Evolutionary conservation across 2,797 vertebrate genomes (phyloP), one percentile per base, ranked within the genome.

Genomic region (Argentina silus): DNA sequence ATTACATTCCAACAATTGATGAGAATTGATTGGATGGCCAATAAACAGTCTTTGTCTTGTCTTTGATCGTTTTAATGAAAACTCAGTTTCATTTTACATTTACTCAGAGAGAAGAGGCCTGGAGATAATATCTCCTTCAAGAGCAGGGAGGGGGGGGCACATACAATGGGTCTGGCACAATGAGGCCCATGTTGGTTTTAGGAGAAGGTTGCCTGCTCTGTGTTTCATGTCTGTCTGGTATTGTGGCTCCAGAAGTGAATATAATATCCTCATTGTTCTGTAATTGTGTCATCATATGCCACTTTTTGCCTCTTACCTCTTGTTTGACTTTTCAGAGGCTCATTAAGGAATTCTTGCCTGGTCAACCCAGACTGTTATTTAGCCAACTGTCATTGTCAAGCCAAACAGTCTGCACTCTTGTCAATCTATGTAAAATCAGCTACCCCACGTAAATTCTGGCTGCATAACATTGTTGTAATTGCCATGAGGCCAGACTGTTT

Each of bases 31-130:
- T n/a, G n/a, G n/a, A n/a, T n/a, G n/a, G n/a, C n/a, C n/a, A n/a
- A n/a, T n/a, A n/a, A n/a, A n/a, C n/a, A n/a, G n/a, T n/a, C n/a
- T n/a, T n/a, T n/a, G n/a, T n/a, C n/a, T n/a, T n/a, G n/a, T n/a
- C n/a, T n/a, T n/a, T 76, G 78, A 83, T 85, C 72, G 80, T 81
- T 87, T 88, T 90, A 90, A 90, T 90, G 86, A 91, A 91, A 90
- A 85, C 78, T 74, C 80, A 81, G 81, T 81, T n/a, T n/a, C n/a
- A n/a, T n/a, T n/a, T n/a, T n/a, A n/a, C n/a, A n/a, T n/a, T n/a
- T n/a, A n/a, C n/a, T n/a, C n/a, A n/a, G 48, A 86, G 69, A 72
- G 78, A 84, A 84, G 82, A 86, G 80, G 75, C 73, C 82, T 82
- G 64, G 77, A 75, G 84, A 88, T 83, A 83, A 83, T 88, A 70